A percentile compares a stretch with the other conserved stretches of the same genome.
Conservation (phyloP, 2,113 vertebrate species). For the Zapus hudsonius region DNA sequence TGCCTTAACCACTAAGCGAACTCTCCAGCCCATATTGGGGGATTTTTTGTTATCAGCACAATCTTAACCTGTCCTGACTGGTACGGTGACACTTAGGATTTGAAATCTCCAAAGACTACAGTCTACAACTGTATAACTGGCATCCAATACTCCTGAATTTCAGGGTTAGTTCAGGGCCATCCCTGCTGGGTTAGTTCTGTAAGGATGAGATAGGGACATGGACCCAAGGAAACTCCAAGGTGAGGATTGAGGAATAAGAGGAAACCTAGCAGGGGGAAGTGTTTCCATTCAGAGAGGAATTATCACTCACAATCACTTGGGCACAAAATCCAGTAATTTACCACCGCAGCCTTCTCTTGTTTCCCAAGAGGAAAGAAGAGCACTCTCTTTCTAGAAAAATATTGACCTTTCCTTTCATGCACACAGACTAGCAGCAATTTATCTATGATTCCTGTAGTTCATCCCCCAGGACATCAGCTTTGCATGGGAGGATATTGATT, state of each 20-base stretch:
- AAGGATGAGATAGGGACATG: neutral
- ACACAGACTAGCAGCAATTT: constrained; percentile 71
- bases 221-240: neutral
- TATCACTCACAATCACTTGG: neutral
- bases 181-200: neutral
- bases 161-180: neutral
- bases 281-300: neutral
- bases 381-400: constrained; percentile 62
- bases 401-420: constrained; percentile 64
- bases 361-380: constrained; percentile 62
- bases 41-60: neutral
- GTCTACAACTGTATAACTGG: neutral
- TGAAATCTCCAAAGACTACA: neutral
- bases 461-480: constrained; percentile 46
- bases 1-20: too few species aligned
- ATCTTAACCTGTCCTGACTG: neutral
- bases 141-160: neutral
- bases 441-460: constrained; percentile 58
- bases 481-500: constrained; percentile 68
- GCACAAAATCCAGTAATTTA: constrained; percentile 61
- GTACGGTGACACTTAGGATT: neutral
- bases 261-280: neutral
- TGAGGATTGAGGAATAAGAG: neutral
- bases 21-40: too few species aligned
- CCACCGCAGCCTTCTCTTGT: neutral